These are phyloP conservation scores for Prionace glauca DNA, from an alignment of 2,797 vertebrate genomes.

Conservation along the genomic window DNA sequence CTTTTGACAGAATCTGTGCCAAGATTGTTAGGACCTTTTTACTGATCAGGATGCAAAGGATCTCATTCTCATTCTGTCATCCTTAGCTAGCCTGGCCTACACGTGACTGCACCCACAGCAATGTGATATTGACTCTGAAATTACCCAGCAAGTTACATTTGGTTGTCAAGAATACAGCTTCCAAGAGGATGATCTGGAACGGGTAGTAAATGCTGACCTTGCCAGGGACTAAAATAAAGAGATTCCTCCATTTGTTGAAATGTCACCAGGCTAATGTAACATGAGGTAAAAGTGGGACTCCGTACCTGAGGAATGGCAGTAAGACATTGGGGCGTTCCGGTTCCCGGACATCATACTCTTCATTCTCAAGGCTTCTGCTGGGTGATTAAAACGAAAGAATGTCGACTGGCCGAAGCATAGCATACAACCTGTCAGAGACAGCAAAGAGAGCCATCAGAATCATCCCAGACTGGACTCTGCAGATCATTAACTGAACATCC, in stretches of 20 bases:
- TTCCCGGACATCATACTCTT: conserved; percentile 81
- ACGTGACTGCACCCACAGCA: background rate
- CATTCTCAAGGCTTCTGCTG: conserved; percentile 90
- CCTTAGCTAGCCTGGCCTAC: too few relatives aligned
- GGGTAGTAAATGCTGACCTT: background rate
- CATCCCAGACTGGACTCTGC: background rate
- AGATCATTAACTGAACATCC: background rate
- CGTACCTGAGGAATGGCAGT: conserved; percentile 65
- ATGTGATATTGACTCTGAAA: background rate
- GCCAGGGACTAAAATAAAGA: background rate
- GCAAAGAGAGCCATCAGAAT: background rate
- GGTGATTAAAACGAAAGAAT: conserved; percentile 93
- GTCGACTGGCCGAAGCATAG: conserved; percentile 89
- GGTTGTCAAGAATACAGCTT: background rate
- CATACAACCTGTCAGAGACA: conserved; percentile 73
- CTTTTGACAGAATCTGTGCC: background rate
- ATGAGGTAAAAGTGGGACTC: background rate
- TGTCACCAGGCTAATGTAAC: too few relatives aligned
- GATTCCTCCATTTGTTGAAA: background rate
- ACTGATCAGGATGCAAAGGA: background rate
- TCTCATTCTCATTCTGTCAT: background rate
- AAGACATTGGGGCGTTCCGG: conserved; percentile 51
- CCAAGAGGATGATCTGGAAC: background rate
- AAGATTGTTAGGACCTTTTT: background rate
- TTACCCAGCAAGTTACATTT: background rate